phyloP scores from a whole-genome alignment of 23 tunicate species.

The Corella eumyota region DNA sequence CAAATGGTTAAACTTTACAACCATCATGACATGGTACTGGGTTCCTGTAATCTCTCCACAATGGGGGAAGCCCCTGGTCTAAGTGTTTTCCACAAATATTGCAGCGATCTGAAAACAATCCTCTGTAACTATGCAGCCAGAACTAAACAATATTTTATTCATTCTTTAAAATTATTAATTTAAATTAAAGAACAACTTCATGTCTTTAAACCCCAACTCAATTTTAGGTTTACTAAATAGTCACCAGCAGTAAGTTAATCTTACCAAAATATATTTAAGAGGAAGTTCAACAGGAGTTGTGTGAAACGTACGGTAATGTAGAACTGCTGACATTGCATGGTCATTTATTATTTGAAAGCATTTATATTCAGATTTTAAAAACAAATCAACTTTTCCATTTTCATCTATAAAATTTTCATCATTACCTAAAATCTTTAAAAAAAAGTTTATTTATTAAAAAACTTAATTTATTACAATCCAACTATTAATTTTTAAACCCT shows the following conservation, averaged over 20 bases:
- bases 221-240: too few species aligned
- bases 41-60: constrained; percentile 75
- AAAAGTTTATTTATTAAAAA: too few species aligned
- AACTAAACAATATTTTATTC: constrained; percentile 12
- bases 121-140: constrained; percentile 70
- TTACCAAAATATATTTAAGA: constrained; percentile 31
- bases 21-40: constrained; percentile 41
- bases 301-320: constrained; percentile 22
- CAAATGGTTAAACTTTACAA: constrained; percentile 66
- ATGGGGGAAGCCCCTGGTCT: constrained; percentile 68
- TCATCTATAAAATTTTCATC: constrained; percentile 57
- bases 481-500: too few species aligned
- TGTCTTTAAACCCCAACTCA: too few species aligned
- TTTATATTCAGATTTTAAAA: constrained; percentile 45
- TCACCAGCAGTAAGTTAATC: background rate
- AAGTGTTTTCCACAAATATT: constrained; percentile 68
- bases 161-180: too few species aligned
- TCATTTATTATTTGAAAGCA: constrained; percentile 67
- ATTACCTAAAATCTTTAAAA: constrained; percentile 34
- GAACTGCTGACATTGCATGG: constrained; percentile 62
- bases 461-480: too few species aligned
- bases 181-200: too few species aligned
- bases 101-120: constrained; percentile 54
- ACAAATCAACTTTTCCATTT: constrained; percentile 42
- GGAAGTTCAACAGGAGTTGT: constrained; percentile 30